phyloP scores from a whole-genome alignment of 2,888 invertebrate genomes.

The Scrobipalpa costella region DNA sequence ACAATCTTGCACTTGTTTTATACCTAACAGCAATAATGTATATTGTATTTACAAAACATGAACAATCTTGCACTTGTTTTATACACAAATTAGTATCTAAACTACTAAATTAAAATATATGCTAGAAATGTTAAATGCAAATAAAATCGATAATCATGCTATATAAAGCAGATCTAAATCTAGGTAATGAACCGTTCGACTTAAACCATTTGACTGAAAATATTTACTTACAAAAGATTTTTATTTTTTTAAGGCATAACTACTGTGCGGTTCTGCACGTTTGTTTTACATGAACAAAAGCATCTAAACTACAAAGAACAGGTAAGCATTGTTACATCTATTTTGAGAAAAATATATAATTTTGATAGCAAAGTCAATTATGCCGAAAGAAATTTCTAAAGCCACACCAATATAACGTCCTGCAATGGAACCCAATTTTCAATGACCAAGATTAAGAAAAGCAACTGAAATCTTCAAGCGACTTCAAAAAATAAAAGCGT shows the following conservation, averaged over 20 bases:
- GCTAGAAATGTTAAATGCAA: constrained; percentile 56
- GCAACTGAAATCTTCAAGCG: constrained; percentile 3
- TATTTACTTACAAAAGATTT: constrained; percentile 24
- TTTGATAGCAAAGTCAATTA: constrained; percentile 42
- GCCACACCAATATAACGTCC: constrained; percentile 65
- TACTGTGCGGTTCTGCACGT: background rate
- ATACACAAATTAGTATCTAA: constrained; percentile 53
- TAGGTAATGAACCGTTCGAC: constrained; percentile 20
- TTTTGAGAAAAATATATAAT: constrained; percentile 43
- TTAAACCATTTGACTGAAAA: constrained; percentile 1
- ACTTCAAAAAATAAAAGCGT: constrained; percentile 24
- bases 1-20: constrained; percentile 5
- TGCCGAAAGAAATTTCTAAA: constrained; percentile 57
- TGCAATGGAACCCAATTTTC: constrained; percentile 55
- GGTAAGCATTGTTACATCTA: constrained; percentile 48
- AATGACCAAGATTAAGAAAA: constrained; percentile 22
- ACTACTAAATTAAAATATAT: constrained; percentile 58
- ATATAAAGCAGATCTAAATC: constrained; percentile 36
- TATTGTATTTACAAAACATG: constrained; percentile 4
- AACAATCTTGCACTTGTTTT: constrained; percentile 65
- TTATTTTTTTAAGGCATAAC: background rate
- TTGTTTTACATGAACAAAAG: constrained; percentile 42
- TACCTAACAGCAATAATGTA: background rate
- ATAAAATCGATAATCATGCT: constrained; percentile 63
- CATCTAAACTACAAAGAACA: constrained; percentile 42